phyloP scores from a whole-genome alignment of 2,113 vertebrate genomes.

The Sceloporus tristichus region DNA sequence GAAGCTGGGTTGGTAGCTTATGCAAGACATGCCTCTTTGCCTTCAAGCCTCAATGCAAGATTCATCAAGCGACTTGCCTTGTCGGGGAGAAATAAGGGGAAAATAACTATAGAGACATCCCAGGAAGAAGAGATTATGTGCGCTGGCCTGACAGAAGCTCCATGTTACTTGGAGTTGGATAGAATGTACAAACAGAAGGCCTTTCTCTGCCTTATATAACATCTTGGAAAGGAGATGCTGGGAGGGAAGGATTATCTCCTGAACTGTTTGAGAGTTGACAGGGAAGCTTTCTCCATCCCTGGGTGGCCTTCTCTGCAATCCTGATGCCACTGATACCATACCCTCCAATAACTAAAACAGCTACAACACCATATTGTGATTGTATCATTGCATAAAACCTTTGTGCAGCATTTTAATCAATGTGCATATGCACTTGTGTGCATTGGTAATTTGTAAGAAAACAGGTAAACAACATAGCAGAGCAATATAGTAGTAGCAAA shows the following conservation, averaged over 20 bases:
- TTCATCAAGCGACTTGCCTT: constrained; percentile 3
- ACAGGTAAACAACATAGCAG: no score
- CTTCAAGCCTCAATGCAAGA: constrained; percentile 40
- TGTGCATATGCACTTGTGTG: not conserved
- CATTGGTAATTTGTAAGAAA: not conserved
- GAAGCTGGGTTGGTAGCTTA: constrained; percentile 14
- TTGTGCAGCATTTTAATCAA: not conserved
- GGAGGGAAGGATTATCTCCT: not conserved
- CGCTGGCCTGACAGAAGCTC: not conserved
- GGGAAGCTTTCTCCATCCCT: no score
- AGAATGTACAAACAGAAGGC: not conserved
- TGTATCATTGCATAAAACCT: not conserved
- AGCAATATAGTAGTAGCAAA: no score
- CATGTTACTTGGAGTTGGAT: not conserved
- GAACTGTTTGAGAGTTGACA: no score
- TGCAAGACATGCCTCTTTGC: constrained; percentile 23
- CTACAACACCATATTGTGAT: not conserved
- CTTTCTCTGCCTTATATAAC: accelerated
- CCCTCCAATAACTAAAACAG: no score
- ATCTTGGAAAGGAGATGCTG: no score
- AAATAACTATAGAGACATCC: not conserved
- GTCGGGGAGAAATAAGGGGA: not conserved
- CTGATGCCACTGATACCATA: no score
- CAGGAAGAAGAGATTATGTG: not conserved
- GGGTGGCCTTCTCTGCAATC: no score